phyloP scores from a whole-genome alignment of 2,888 invertebrate genomes.

The Disparrhopalites patrizii region DNA sequence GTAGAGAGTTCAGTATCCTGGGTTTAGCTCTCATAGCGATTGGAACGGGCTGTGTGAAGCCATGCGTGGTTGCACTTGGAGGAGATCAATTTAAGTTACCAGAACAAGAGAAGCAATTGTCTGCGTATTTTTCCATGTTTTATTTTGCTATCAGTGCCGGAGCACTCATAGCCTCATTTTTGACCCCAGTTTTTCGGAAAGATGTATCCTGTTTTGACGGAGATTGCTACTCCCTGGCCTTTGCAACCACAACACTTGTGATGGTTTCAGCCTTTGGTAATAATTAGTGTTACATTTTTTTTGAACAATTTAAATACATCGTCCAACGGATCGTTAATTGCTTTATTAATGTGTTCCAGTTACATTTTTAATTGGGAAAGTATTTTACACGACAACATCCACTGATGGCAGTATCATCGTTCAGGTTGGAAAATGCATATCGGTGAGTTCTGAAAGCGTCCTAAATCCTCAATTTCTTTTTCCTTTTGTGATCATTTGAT shows the following conservation, averaged over 20 bases:
- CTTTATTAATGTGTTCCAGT: conserved; percentile 54
- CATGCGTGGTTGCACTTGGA: conserved; percentile 91
- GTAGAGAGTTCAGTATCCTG: conserved; percentile 53
- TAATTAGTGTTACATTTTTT: neutral
- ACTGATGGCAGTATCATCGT: conserved; percentile 69
- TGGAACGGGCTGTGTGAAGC: conserved; percentile 93
- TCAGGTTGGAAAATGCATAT: conserved; percentile 65
- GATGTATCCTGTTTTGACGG: conserved; percentile 53
- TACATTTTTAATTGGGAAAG: conserved; percentile 66
- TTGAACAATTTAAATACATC: neutral
- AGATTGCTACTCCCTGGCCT: conserved; percentile 50
- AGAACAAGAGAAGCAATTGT: conserved; percentile 71
- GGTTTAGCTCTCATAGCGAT: conserved; percentile 66
- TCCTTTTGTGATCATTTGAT: no score
- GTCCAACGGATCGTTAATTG: neutral
- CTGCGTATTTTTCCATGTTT: conserved; percentile 86
- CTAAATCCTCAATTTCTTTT: no score
- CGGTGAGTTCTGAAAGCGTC: conserved; percentile 58
- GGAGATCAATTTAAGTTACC: conserved; percentile 87
- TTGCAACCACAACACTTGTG: conserved; percentile 56
- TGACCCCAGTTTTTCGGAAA: conserved; percentile 69
- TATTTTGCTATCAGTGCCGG: conserved; percentile 84
- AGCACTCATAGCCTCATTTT: conserved; percentile 60
- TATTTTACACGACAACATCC: conserved; percentile 64
- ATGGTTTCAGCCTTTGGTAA: conserved; percentile 55